A percentile compares a stretch with the other conserved stretches of the same genome.
These are phyloP conservation scores for Metellina segmentata DNA, from an alignment of 2,888 invertebrate genomes.

Conservation along the genomic window DNA sequence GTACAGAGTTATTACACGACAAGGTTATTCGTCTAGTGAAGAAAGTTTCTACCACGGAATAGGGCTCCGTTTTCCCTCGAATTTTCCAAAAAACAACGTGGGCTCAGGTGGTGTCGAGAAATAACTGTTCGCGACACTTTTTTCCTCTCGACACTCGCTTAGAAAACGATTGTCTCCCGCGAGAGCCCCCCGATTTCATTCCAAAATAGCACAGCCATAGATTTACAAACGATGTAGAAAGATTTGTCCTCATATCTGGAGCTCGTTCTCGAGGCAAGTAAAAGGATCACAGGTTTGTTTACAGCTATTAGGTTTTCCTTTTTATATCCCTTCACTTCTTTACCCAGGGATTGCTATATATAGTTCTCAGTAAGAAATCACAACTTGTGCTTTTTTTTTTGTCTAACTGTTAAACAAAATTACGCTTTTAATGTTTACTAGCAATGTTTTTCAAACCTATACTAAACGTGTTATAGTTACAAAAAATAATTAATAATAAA, in stretches of 20 bases:
- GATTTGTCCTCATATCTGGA: slow-evolving; percentile 38
- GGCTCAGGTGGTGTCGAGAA: slow-evolving; percentile 30
- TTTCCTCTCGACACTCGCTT: slow-evolving; percentile 12
- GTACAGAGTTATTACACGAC: too few species aligned
- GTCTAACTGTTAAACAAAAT: too few species aligned
- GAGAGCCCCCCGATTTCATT: slow-evolving; percentile 7
- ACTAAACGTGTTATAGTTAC: too few species aligned
- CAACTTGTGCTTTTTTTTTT: too few species aligned
- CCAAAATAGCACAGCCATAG: slow-evolving; percentile 16
- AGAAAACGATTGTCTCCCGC: slow-evolving; percentile 19
- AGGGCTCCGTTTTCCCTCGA: too few species aligned
- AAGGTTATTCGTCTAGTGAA: too few species aligned
- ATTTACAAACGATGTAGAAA: slow-evolving; percentile 53
- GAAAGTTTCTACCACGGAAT: too few species aligned
- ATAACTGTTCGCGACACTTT: neutral
- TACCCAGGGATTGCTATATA: too few species aligned
- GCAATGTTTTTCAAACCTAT: too few species aligned
- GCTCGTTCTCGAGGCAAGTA: slow-evolving; percentile 39
- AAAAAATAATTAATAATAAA: too few species aligned
- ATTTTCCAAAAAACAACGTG: neutral
- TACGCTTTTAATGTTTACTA: too few species aligned
- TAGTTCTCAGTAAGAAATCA: too few species aligned
- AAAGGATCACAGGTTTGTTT: neutral
- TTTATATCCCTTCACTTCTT: neutral
- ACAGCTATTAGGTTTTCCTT: neutral